Conservation (phyloP, 2,888 invertebrate species). For the Lithophane ornitopus region DNA sequence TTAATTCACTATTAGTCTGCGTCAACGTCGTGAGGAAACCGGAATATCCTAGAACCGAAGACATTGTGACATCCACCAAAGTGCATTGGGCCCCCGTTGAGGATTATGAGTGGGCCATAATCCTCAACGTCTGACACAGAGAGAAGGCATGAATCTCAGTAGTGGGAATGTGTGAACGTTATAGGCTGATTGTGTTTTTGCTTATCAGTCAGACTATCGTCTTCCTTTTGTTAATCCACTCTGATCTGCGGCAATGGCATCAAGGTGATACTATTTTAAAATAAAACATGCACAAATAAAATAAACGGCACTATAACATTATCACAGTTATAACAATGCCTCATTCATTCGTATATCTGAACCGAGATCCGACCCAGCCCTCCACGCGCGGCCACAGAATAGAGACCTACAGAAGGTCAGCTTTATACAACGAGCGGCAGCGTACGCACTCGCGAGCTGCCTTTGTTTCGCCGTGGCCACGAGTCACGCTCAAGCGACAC, state of each 20-base stretch:
- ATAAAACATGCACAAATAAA: background rate
- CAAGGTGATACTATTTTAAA: background rate
- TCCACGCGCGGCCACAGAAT: background rate
- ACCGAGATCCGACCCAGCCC: conserved; percentile 15
- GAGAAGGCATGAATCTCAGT: background rate
- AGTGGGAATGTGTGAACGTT: background rate
- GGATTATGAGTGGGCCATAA: too few relatives aligned
- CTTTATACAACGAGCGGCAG: background rate
- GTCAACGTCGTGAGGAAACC: background rate
- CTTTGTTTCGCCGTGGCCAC: background rate
- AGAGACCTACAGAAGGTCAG: background rate
- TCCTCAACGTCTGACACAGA: too few relatives aligned
- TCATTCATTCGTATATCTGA: conserved; percentile 30
- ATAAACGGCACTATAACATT: conserved; percentile 5
- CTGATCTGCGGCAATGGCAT: background rate
- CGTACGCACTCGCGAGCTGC: background rate
- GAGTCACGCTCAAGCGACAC: background rate
- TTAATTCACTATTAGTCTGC: background rate
- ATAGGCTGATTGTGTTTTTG: background rate
- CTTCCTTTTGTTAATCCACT: background rate
- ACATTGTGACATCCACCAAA: background rate
- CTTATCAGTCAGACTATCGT: background rate
- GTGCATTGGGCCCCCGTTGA: background rate
- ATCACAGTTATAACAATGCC: conserved; percentile 19
- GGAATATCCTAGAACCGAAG: background rate